Evolutionary conservation across 1,140 invertebrate species (phyloP), one percentile per base, ranked within the genome.

Genomic region (Nephotettix cincticeps): DNA sequence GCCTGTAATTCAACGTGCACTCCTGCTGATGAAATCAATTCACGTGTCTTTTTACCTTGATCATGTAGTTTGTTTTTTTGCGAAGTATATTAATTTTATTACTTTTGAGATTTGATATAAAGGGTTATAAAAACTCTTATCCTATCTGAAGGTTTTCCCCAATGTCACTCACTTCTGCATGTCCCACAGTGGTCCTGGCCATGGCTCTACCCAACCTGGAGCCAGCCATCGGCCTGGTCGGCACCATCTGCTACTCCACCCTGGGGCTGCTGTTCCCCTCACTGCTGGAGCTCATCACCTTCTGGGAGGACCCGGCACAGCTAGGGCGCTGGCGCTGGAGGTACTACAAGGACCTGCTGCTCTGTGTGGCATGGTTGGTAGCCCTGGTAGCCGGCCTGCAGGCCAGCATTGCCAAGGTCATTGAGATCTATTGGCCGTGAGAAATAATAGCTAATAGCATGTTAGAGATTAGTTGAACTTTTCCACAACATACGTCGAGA

Each of bases 241-340:
- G 94, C 13, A 91, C 94, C 0, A 83, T 94, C 17, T 90, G 90
- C 68, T 85, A 92, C 21, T 91, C 91, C 1, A 86, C 91, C 17
- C 84, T 95, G 32, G 91, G 92, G 0, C 83, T 95, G 3, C 89
- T 94, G 11, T 91, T 95, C 76, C 94, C 94, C 14, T 90, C 91
- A 0, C 79, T 93, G 28, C 89, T 96, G 76, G 91, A 95, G 75
- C 83, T 89, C 28, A 84, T 91, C 76, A 77, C 86, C 1, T 79
- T 82, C 58, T 87, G 85, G 78, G 56, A 23, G 23, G 21, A 51
- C 21, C 14, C 14, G 14, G 23, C n/a, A 6, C 11, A 61, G 23
- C 25, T 61, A 25, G 56, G 56, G 9, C 56, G 21, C 21, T 61
- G 56, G 56, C 21, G 56, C 14, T 51, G 47, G 47, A 17, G 47